phyloP scores from a whole-genome alignment of 2,888 invertebrate species.

The Cetonia aurata region DNA sequence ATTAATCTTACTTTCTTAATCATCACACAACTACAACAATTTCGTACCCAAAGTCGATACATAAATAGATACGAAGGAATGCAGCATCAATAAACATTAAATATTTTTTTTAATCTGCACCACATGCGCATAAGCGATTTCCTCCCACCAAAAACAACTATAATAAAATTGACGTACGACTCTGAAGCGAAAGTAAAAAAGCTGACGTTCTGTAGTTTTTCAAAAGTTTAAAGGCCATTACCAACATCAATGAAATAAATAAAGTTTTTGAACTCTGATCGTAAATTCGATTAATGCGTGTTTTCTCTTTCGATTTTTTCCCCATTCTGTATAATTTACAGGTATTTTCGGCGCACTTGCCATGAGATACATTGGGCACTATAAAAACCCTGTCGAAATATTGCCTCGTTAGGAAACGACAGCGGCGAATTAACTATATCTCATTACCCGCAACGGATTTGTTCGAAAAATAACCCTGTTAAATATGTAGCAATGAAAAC shows the following conservation, averaged over 20 bases:
- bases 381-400: slow-evolving; percentile 26
- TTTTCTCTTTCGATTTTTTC: slow-evolving; percentile 27
- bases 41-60: too few relatives aligned
- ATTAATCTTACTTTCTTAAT: too few relatives aligned
- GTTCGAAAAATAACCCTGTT: too few relatives aligned
- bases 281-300: slow-evolving; percentile 31
- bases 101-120: too few relatives aligned
- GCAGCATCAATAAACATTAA: too few relatives aligned
- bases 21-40: too few relatives aligned
- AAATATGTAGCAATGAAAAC: too few relatives aligned
- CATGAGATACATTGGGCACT: slow-evolving; percentile 27
- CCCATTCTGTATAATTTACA: slow-evolving; percentile 34
- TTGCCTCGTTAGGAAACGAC: slow-evolving; percentile 35
- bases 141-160: too few relatives aligned
- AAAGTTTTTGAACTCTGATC: slow-evolving; percentile 27
- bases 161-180: too few relatives aligned
- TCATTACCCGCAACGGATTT: slow-evolving; percentile 15
- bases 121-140: too few relatives aligned
- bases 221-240: slow-evolving; percentile 28
- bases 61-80: too few relatives aligned
- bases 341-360: slow-evolving; percentile 34
- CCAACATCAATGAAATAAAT: slow-evolving; percentile 32
- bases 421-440: slow-evolving; percentile 25
- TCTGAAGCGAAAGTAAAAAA: not conserved
- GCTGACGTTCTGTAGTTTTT: slow-evolving; percentile 14